Conservation (phyloP, 2,113 vertebrate genomes). For the Melanerpes aurifrons region DNA sequence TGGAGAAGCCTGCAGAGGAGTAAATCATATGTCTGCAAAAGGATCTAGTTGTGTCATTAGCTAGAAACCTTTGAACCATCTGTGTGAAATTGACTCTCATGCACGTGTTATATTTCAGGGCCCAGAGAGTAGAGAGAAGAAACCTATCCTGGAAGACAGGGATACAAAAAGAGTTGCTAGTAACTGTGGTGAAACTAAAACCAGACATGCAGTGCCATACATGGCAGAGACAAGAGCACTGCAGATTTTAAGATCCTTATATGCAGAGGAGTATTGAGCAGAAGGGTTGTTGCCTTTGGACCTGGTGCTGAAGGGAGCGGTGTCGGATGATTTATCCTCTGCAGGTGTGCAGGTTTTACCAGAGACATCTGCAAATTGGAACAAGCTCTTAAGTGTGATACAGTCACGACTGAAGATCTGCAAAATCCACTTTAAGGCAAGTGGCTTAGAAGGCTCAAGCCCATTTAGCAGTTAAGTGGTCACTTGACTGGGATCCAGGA, state of each 20-base stretch:
- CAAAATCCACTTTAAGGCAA: conserved; percentile 22
- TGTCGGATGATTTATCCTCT: neutral
- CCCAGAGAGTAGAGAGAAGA: neutral
- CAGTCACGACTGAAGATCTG: neutral
- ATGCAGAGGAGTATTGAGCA: neutral
- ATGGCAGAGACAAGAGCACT: neutral
- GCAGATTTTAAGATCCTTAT: neutral
- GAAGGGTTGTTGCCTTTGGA: neutral
- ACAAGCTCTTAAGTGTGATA: neutral
- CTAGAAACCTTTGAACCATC: neutral
- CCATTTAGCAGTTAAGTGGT: neutral
- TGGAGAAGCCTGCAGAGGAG: neutral
- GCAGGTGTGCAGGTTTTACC: neutral
- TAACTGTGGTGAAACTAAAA: neutral
- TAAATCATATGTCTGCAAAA: neutral
- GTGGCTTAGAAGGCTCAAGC: neutral
- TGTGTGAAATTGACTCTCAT: neutral
- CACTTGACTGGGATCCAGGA: conserved; percentile 22
- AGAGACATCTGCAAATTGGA: neutral
- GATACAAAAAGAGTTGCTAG: neutral
- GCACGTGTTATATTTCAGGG: neutral
- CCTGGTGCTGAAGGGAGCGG: neutral
- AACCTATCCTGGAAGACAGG: neutral
- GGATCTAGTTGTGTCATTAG: neutral
- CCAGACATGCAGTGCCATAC: neutral